Evolutionary conservation across 2,113 vertebrate genomes (phyloP), one percentile per base, ranked within the genome.

Genomic region (Centrocercus urophasianus): DNA sequence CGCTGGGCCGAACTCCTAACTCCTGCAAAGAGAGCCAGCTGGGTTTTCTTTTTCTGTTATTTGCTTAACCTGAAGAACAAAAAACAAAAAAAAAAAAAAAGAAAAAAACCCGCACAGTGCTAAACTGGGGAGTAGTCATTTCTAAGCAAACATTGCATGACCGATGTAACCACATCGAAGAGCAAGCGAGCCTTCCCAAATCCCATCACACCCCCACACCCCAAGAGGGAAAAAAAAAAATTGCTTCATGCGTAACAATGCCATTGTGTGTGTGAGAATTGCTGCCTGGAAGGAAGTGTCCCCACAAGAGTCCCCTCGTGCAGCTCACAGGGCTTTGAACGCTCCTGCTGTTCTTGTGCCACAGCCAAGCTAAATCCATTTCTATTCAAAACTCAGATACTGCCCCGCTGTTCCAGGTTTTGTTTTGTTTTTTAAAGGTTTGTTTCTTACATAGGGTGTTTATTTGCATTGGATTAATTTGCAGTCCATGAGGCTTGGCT

Each of bases 341-440:
- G 0, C 73, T 85, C 90, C 92, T 38, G 72, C 90, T 93, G 80
- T 86, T 94, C 89, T 89, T 85, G 81, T 88, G 83, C 87, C 9
- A 4, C 64, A 91, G 92, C 91, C 96, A 96, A 96, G 87, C 89
- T 85, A 93, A 96, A 96, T 22, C 92, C 89, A 83, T 94, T 90
- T 85, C 95, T 87, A 78, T 88, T 95, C 89, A 94, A 64, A 95
- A 67, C 36, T 47, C 90, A 89, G 92, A 91, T 86, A 88, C 63
- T 88, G 70, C 50, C 79, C 83, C 2, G 8, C 70, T 92, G 86
- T 71, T 94, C 43, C 88, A 94, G 91, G 92, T 92, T 86, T 65
- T 34, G 32, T 56, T 93, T 93, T 80, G 72, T 3, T 85, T 93
- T 81, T 28, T 59, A 48, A 88, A 93, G 83, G 90, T 82, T 89